phyloP scores from a whole-genome alignment of 2,113 vertebrate genomes.

The Charadrius vociferus region DNA sequence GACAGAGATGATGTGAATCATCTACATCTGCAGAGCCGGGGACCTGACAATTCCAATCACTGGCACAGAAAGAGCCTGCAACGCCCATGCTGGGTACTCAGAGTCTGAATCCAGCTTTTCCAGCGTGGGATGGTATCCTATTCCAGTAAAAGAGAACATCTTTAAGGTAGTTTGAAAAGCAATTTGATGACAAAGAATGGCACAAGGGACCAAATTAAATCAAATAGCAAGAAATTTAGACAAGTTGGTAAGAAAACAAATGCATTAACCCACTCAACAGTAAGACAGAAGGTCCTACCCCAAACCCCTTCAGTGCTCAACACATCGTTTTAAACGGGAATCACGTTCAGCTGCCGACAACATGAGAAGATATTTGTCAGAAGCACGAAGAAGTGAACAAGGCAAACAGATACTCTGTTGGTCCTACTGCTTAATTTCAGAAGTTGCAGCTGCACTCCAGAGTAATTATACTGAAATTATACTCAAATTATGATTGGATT shows the following conservation, averaged over 20 bases:
- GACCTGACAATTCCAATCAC: neutral
- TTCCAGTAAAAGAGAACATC: neutral
- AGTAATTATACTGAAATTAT: neutral
- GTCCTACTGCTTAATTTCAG: neutral
- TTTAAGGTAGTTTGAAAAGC: neutral
- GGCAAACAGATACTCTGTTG: neutral
- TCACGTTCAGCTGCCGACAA: neutral
- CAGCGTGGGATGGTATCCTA: neutral
- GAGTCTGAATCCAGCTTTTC: neutral
- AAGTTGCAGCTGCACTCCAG: neutral
- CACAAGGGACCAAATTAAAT: neutral
- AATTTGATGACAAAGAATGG: neutral
- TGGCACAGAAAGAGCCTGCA: neutral
- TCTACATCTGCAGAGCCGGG: rapidly evolving
- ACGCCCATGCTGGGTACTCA: neutral
- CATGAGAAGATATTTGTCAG: neutral
- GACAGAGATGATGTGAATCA: neutral
- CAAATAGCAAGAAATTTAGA: neutral
- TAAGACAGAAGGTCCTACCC: neutral
- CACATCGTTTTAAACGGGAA: neutral
- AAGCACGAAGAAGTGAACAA: neutral
- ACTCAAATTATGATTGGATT: neutral
- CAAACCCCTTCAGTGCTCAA: neutral
- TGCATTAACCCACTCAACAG: neutral
- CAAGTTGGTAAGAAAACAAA: neutral